Evolutionary conservation across 2,113 vertebrate genomes (phyloP).

Genomic region (Hippocampus guttulatus): DNA sequence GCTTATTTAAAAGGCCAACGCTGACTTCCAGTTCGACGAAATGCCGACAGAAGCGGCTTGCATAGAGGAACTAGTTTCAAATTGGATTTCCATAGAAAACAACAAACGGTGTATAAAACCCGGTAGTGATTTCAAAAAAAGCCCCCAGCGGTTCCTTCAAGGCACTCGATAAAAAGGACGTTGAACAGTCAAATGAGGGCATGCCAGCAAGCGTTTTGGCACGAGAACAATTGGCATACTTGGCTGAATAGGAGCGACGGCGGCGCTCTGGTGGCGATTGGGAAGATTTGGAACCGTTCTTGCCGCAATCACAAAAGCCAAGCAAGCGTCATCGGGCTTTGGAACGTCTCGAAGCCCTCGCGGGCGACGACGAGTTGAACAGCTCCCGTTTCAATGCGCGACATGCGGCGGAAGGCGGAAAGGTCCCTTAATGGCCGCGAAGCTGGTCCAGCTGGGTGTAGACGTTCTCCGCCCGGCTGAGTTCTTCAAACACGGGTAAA

Average conservation of each 20-base stretch:
- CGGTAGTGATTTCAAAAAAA: conserved; percentile 33
- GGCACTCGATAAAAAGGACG: conserved; percentile 52
- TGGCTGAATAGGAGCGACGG: background rate
- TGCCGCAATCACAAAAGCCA: conserved; percentile 18
- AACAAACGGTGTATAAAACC: conserved; percentile 55
- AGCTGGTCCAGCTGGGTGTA: conserved; percentile 82
- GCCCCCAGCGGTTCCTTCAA: conserved; percentile 44
- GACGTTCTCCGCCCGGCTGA: conserved; percentile 80
- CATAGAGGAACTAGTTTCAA: conserved; percentile 62
- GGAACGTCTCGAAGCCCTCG: conserved; percentile 16
- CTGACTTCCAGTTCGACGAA: conserved; percentile 35
- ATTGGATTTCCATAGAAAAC: conserved; percentile 61
- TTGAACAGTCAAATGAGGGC: conserved; percentile 53
- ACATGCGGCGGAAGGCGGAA: background rate
- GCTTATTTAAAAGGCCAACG: conserved; percentile 44
- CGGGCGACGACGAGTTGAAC: too few relatives aligned
- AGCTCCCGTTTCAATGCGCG: too few relatives aligned
- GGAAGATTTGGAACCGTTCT: conserved; percentile 2
- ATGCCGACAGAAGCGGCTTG: conserved; percentile 53
- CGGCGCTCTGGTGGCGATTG: conserved; percentile 16
- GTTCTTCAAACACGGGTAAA: conserved; percentile 84
- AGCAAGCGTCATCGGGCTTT: conserved; percentile 23
- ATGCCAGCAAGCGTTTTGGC: conserved; percentile 63
- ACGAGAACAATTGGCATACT: conserved; percentile 47
- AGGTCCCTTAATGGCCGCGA: conserved; percentile 69